A percentile compares a stretch with the other conserved stretches of the same genome.
phyloP scores from a whole-genome alignment of 2,888 invertebrate species.

The Hyppa rectilinea region DNA sequence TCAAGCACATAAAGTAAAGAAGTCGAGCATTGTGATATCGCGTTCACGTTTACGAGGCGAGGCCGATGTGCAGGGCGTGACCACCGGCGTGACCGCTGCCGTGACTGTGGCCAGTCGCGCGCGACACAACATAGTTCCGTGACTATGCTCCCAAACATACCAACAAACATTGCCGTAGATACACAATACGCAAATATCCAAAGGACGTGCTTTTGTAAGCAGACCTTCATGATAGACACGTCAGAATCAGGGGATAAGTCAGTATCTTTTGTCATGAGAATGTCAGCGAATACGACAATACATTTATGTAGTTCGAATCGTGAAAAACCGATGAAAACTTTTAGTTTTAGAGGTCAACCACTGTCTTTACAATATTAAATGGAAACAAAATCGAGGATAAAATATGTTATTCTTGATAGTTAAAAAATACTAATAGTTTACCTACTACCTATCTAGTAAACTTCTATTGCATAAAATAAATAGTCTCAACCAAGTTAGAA shows the following conservation, averaged over 20 bases:
- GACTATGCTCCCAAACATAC: conserved; percentile 67
- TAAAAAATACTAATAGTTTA: background rate
- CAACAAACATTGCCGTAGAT: conserved; percentile 57
- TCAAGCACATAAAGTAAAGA: conserved; percentile 76
- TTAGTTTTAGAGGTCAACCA: too few species aligned
- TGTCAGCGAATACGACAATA: background rate
- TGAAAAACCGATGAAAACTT: background rate
- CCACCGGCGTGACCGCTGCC: conserved; percentile 78
- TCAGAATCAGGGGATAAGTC: background rate
- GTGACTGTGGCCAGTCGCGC: conserved; percentile 76
- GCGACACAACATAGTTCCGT: conserved; percentile 76
- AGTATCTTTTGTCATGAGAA: background rate
- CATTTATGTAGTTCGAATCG: background rate
- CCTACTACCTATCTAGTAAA: background rate
- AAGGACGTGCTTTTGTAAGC: conserved; percentile 61
- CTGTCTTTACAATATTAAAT: background rate
- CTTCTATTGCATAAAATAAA: conserved; percentile 8
- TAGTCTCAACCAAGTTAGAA: conserved; percentile 17
- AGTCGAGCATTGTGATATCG: conserved; percentile 82
- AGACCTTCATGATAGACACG: conserved; percentile 27
- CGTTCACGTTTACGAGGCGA: conserved; percentile 85
- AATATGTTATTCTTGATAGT: background rate
- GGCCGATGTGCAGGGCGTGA: conserved; percentile 84
- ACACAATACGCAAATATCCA: conserved; percentile 63
- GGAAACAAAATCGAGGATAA: background rate